Evolutionary conservation across 2,888 invertebrate species (phyloP).

Genomic region (Napeogenes inachia): DNA sequence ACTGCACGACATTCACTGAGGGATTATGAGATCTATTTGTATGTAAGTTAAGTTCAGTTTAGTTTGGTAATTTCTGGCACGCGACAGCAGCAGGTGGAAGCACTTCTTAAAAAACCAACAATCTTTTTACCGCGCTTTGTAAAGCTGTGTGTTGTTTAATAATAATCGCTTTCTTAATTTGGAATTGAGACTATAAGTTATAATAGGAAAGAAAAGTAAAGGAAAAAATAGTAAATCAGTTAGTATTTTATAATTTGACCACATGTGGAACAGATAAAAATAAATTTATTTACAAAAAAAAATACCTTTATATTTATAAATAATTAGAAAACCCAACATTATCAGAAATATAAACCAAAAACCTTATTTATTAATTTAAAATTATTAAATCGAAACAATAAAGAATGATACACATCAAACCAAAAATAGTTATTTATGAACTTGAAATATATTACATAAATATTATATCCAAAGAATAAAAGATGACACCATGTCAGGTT

Average conservation of each 20-base stretch:
- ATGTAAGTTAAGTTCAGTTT: conserved; percentile 33
- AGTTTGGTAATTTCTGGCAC: conserved; percentile 44
- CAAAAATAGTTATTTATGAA: too few species aligned
- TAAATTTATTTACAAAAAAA: too few species aligned
- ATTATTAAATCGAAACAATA: too few species aligned
- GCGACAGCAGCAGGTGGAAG: conserved; percentile 74
- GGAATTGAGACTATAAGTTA: conserved; percentile 6
- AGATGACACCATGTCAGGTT: conserved; percentile 35
- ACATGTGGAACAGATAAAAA: too few species aligned
- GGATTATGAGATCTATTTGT: conserved; percentile 32
- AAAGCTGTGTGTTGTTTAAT: conserved; percentile 49
- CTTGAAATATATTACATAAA: too few species aligned
- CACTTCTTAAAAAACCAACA: conserved; percentile 67
- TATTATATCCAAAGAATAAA: not conserved
- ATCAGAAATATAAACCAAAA: too few species aligned
- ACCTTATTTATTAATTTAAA: too few species aligned
- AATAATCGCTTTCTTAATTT: conserved; percentile 37
- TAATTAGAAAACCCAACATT: too few species aligned
- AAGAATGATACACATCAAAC: too few species aligned
- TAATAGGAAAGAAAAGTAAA: too few species aligned
- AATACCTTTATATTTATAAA: too few species aligned
- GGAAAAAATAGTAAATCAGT: too few species aligned
- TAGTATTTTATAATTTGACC: not conserved
- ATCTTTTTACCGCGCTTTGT: conserved; percentile 59
- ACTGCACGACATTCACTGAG: conserved; percentile 36